phyloP scores from a whole-genome alignment of 2,113 vertebrate genomes.

The Orcinus orca region DNA sequence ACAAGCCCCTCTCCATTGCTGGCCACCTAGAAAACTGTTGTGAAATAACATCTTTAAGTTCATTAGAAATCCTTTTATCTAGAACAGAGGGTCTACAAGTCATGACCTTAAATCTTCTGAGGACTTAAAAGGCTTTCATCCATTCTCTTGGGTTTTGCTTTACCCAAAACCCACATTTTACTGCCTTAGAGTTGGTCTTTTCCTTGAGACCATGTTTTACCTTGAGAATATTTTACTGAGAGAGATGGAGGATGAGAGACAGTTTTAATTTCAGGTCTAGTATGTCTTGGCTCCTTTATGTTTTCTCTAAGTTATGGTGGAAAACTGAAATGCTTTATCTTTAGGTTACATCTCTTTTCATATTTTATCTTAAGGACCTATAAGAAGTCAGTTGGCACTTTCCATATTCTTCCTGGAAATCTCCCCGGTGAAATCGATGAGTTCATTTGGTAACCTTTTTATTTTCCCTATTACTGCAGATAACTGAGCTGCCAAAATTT shows the following conservation, averaged over 20 bases:
- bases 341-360: not conserved
- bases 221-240: not conserved
- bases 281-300: not conserved
- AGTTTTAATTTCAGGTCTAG: not conserved
- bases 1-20: not conserved
- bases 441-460: not conserved
- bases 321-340: not conserved
- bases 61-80: not conserved
- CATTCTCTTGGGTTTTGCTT: not conserved
- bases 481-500: not conserved
- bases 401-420: not conserved
- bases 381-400: not conserved
- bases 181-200: not conserved
- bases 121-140: not conserved
- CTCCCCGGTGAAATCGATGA: not conserved
- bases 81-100: not conserved
- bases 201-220: not conserved
- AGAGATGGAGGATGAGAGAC: not conserved
- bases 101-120: not conserved
- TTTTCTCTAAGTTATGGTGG: not conserved
- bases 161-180: not conserved
- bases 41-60: not conserved
- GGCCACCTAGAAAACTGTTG: not conserved
- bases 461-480: not conserved
- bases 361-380: not conserved